A percentile compares a stretch with the other conserved stretches of the same genome.
Evolutionary conservation across 2,888 invertebrate species (phyloP).

Genomic region (Hyposoter didymator): DNA sequence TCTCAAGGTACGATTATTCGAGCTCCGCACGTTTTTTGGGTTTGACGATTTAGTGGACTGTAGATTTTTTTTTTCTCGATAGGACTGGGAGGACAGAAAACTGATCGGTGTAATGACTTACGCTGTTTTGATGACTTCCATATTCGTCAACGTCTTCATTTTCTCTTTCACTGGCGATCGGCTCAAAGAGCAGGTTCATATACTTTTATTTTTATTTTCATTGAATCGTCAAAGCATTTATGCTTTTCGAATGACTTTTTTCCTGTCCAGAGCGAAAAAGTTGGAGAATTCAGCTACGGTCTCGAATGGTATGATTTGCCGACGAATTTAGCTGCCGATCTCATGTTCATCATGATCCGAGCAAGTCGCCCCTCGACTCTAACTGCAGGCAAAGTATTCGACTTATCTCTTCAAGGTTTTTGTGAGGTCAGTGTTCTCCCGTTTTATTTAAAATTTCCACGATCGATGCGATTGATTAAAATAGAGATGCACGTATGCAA

Average conservation of each 20-base stretch:
- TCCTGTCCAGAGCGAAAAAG: conserved; percentile 70
- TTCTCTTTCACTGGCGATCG: conserved; percentile 78
- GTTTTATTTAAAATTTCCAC: neutral
- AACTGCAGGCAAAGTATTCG: conserved; percentile 79
- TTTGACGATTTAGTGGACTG: neutral
- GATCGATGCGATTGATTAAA: neutral
- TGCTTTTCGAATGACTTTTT: neutral
- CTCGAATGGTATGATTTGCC: conserved; percentile 77
- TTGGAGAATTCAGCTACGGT: conserved; percentile 72
- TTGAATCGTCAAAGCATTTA: neutral
- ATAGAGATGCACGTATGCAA: neutral
- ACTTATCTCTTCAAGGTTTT: conserved; percentile 77
- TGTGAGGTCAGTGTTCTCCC: conserved; percentile 73
- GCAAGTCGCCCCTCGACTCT: conserved; percentile 76
- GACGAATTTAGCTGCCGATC: conserved; percentile 67
- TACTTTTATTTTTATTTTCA: neutral
- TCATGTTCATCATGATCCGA: conserved; percentile 75
- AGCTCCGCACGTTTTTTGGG: neutral
- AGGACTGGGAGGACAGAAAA: conserved; percentile 77
- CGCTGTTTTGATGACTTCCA: conserved; percentile 75
- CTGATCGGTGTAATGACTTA: conserved; percentile 75
- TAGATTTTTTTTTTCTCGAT: conserved; percentile 33
- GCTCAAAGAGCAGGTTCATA: conserved; percentile 75
- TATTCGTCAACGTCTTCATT: conserved; percentile 78
- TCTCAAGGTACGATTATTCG: conserved; percentile 67